Conservation (phyloP, 92 coral and sea anemone species). For the Porites lobata region DNA sequence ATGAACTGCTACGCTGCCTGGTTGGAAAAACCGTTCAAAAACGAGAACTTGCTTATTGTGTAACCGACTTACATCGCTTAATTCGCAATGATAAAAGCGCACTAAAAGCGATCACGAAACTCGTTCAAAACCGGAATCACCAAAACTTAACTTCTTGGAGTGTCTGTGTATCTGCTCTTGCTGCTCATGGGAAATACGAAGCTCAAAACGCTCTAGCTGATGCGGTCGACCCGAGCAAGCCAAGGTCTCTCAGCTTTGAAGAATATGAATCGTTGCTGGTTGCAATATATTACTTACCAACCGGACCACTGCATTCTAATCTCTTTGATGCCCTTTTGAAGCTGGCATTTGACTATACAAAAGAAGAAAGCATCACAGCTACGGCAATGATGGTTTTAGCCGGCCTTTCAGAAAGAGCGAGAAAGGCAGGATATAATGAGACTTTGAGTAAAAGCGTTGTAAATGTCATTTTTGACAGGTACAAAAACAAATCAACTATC, state of each 20-base stretch:
- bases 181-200: conserved; percentile 69
- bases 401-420: conserved; percentile 73
- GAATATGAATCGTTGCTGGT: conserved; percentile 78
- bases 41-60: conserved; percentile 78
- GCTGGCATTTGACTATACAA: conserved; percentile 42
- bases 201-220: conserved; percentile 78
- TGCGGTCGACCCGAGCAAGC: conserved; percentile 67
- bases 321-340: conserved; percentile 75
- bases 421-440: conserved; percentile 79
- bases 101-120: conserved; percentile 45
- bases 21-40: conserved; percentile 73
- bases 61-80: conserved; percentile 77
- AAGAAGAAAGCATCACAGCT: conserved; percentile 60
- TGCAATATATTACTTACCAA: conserved; percentile 80
- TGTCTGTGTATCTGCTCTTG: conserved; percentile 72
- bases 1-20: conserved; percentile 87
- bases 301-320: conserved; percentile 80
- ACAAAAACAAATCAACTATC: conserved; percentile 70
- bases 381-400: conserved; percentile 88
- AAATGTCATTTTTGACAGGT: conserved; percentile 76
- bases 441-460: conserved; percentile 71
- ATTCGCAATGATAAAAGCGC: conserved; percentile 62
- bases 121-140: conserved; percentile 72
- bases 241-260: conserved; percentile 67
- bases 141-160: conserved; percentile 89